Conservation (phyloP, 2,888 invertebrate genomes). For the Acronicta psi region DNA sequence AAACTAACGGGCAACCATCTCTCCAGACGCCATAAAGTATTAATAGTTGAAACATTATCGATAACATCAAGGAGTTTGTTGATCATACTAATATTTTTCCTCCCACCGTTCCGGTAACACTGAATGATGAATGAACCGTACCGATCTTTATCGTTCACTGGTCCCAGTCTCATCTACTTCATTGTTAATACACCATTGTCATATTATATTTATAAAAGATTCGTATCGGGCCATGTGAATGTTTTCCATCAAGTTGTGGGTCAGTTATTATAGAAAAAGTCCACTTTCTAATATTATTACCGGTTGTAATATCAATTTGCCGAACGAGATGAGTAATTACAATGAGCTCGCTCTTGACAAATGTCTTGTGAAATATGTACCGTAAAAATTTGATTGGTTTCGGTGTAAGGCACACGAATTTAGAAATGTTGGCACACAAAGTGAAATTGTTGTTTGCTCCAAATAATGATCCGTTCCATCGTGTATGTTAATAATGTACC, state of each 20-base stretch:
- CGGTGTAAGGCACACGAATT: conserved; percentile 61
- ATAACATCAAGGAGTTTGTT: conserved; percentile 70
- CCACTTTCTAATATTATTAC: conserved; percentile 73
- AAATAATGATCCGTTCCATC: conserved; percentile 25
- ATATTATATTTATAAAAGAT: conserved; percentile 81
- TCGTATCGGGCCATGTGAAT: conserved; percentile 69
- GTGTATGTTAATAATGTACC: conserved; percentile 8
- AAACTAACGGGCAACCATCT: conserved; percentile 28
- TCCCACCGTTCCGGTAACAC: conserved; percentile 57
- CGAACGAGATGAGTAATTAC: conserved; percentile 83
- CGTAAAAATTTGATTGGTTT: conserved; percentile 81
- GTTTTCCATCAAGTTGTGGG: conserved; percentile 65
- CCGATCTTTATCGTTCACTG: conserved; percentile 68
- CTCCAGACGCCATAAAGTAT: conserved; percentile 54
- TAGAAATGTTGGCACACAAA: conserved; percentile 30
- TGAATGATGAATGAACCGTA: conserved; percentile 78
- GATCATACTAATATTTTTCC: conserved; percentile 67
- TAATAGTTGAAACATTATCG: conserved; percentile 63
- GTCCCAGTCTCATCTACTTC: conserved; percentile 70
- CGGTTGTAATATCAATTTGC: conserved; percentile 83
- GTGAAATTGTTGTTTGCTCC: conserved; percentile 28
- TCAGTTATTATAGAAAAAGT: conserved; percentile 56
- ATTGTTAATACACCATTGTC: conserved; percentile 82
- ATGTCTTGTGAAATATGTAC: conserved; percentile 84
- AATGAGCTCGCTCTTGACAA: conserved; percentile 80